Evolutionary conservation across 1,140 invertebrate species (phyloP).

Genomic region (Macrobrachium nipponense): DNA sequence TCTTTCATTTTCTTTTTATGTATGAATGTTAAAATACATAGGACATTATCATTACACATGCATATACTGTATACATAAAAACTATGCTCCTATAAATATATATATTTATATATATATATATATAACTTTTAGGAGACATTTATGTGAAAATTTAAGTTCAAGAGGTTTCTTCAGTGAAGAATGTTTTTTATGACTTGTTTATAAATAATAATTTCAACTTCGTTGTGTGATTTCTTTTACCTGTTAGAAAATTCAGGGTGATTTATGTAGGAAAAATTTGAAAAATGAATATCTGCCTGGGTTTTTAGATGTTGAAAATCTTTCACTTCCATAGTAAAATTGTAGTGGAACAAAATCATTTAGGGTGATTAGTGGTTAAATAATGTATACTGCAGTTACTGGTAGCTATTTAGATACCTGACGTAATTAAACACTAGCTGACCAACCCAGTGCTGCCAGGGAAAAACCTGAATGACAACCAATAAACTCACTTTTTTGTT

Average conservation of each 20-base stretch:
- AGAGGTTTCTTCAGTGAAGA: conserved; percentile 1
- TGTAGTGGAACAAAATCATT: no score
- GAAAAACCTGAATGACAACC: no score
- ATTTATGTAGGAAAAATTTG: not conserved
- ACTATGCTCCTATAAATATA: not conserved
- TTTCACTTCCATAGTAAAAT: no score
- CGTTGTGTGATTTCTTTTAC: conserved; percentile 6
- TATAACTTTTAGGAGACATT: not conserved
- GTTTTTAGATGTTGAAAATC: no score
- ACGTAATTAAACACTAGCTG: no score
- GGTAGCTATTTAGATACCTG: no score
- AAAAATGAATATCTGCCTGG: no score
- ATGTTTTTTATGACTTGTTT: conserved; percentile 18
- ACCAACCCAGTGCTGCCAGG: no score
- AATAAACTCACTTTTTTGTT: no score
- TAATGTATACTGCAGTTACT: no score
- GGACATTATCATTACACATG: conserved; percentile 6
- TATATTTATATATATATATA: no score
- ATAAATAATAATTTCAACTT: conserved; percentile 7
- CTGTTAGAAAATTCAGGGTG: not conserved
- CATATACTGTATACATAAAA: conserved; percentile 6
- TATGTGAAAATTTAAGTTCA: not conserved
- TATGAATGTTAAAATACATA: not conserved
- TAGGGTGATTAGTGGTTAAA: no score
- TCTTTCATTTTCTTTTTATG: not conserved